These are phyloP conservation scores for Nephrotoma guestfalica DNA, from an alignment of 2,888 invertebrate genomes.

Conservation along the genomic window DNA sequence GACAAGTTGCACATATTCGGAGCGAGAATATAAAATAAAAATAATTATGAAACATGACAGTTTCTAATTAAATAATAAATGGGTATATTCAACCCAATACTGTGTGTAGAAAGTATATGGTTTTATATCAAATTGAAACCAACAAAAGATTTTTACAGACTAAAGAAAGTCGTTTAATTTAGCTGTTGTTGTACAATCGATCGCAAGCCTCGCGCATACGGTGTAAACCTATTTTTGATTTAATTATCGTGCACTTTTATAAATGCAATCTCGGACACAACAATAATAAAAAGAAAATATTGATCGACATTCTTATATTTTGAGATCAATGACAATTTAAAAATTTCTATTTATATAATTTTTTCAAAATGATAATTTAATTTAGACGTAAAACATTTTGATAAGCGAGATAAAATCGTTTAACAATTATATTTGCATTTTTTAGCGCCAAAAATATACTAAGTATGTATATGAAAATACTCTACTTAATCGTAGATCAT, in stretches of 20 bases:
- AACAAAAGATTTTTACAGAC: background rate
- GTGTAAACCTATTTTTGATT: background rate
- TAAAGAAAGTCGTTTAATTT: background rate
- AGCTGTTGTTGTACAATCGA: background rate
- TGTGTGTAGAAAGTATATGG: background rate
- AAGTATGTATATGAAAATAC: background rate
- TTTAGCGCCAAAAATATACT: background rate
- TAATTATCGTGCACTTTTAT: background rate
- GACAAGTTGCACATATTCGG: background rate
- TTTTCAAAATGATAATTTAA: background rate
- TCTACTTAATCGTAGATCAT: background rate
- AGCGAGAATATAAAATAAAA: background rate
- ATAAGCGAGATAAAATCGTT: background rate
- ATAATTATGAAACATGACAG: background rate
- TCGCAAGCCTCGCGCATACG: background rate
- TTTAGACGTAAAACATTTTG: background rate
- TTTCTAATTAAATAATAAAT: background rate
- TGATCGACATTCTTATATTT: background rate
- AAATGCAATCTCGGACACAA: background rate
- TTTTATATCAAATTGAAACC: background rate
- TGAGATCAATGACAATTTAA: background rate
- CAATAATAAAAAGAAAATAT: background rate
- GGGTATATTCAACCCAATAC: background rate
- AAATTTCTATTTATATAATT: background rate
- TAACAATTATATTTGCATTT: background rate